Conservation (phyloP, 2,113 vertebrate genomes). For the Melanerpes aurifrons region DNA sequence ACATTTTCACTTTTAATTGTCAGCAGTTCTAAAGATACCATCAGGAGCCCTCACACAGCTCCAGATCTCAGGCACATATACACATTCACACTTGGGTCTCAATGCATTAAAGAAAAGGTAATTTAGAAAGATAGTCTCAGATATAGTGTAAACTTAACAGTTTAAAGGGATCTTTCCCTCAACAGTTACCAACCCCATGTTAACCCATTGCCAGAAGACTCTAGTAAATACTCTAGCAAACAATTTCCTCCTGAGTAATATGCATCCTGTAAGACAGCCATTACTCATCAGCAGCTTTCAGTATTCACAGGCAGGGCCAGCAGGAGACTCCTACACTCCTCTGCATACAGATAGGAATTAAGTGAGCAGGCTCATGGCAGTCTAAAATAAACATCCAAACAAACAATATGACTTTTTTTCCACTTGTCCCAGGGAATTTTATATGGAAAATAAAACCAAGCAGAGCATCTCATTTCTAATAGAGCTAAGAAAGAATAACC, state of each 20-base stretch:
- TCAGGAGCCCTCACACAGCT: slow-evolving; percentile 1
- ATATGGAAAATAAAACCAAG: slow-evolving; percentile 63
- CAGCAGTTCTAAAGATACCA: slow-evolving; percentile 63
- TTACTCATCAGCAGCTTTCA: slow-evolving; percentile 26
- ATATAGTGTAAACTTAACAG: neutral
- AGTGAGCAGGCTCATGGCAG: slow-evolving; percentile 17
- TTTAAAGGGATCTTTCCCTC: slow-evolving; percentile 7
- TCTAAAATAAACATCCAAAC: slow-evolving; percentile 53
- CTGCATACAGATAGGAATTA: slow-evolving; percentile 55
- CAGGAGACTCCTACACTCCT: slow-evolving; percentile 9
- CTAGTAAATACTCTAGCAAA: slow-evolving; percentile 25
- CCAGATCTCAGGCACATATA: neutral
- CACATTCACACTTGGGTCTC: neutral
- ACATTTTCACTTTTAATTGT: slow-evolving; percentile 62
- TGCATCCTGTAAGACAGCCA: neutral
- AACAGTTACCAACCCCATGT: neutral
- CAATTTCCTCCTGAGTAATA: neutral
- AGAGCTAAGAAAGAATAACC: slow-evolving; percentile 39
- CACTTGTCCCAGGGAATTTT: slow-evolving; percentile 50
- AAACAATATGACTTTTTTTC: slow-evolving; percentile 37
- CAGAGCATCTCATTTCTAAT: slow-evolving; percentile 55
- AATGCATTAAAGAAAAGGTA: slow-evolving; percentile 1
- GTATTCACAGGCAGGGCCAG: neutral
- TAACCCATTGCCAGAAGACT: slow-evolving; percentile 27
- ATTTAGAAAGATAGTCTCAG: slow-evolving; percentile 21